phyloP scores from a whole-genome alignment of 2,113 vertebrate species.

The Urocynchramus pylzowi region DNA sequence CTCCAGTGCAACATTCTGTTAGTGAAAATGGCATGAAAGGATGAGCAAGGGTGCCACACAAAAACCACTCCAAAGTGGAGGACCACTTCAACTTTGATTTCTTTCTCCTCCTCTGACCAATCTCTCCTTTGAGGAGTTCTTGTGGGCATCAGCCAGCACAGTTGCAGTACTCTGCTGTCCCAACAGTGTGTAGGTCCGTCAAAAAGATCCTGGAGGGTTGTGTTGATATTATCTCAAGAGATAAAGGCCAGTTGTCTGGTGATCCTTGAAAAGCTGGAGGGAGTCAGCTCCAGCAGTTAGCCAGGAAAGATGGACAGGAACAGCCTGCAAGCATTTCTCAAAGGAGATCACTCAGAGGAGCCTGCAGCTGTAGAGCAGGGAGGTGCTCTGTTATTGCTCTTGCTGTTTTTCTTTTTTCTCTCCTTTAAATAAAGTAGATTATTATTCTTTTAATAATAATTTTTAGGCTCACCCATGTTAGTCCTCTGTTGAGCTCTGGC shows the following conservation, averaged over 20 bases:
- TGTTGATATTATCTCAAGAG: not conserved
- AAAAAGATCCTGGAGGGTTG: not conserved
- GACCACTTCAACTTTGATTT: not conserved
- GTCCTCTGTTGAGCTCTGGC: not conserved
- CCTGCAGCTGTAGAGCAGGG: not conserved
- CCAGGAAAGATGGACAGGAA: not conserved
- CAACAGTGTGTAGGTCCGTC: not conserved
- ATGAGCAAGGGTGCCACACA: not conserved
- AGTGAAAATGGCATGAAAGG: not conserved
- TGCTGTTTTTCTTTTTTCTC: not conserved
- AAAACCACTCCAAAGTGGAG: not conserved
- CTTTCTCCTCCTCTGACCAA: not conserved
- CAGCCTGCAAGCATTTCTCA: not conserved
- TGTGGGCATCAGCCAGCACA: not conserved
- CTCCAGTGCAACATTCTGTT: not conserved
- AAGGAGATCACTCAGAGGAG: not conserved
- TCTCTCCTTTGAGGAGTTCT: not conserved
- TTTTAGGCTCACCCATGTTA: not conserved
- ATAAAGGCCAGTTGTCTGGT: not conserved
- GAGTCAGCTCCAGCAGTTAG: not conserved
- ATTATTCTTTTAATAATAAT: slow-evolving; percentile 2
- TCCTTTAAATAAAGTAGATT: not conserved
- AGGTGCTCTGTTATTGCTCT: slow-evolving; percentile 9
- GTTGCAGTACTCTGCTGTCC: not conserved
- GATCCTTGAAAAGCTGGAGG: not conserved